Evolutionary conservation across 2,113 vertebrate genomes (phyloP), one percentile per base, ranked within the genome.

Genomic region (Ranitomeya imitator): DNA sequence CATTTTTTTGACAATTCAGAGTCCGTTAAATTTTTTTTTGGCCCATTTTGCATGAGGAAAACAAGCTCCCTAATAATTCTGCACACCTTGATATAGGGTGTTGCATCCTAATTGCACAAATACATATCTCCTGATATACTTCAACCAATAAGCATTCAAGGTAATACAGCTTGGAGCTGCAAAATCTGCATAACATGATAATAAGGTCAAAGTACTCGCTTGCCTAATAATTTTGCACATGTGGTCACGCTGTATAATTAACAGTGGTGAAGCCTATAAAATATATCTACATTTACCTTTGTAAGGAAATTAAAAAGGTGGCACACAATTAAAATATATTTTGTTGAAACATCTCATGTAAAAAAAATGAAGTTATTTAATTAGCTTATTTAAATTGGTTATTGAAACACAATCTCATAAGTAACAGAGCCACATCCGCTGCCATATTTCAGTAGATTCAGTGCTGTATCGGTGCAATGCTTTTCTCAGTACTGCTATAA

Each of bases 291-390:
- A 23, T 14, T 26, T 63, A 19, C 26, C 21, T 71, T 55, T 11
- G 21, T 83, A 83, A n/a, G 15, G 19, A 54, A 84, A 71, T 71
- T 54, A 84, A 84, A 71, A 23, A 23, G 23, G 82, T 69, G 63
- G 51, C 63, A 84, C 45, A 54, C 23, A 69, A 55, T 55, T 54
- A 71, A 69, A 26, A 45, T 61, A 9, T 37, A 80, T 80, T 23
- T 23, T 80, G 54, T 60, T 60, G 2, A 60, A 69, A 18, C 82
- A 52, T 84, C 67, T 55, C 82, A 71, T 55, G 45, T 65, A 6
- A 21, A 45, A 45, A 65, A 51, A 65, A 79, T 60, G 26, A 31
- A 83, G 19, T 69, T 45, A 69, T 69, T 55, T 26, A 54, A 71
- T 65, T 54, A 45, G 19, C 79, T 60, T 60, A 80, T 37, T 80